Evolutionary conservation across 2,113 vertebrate species (phyloP), one percentile per base, ranked within the genome.

Genomic region (Redunca redunca): DNA sequence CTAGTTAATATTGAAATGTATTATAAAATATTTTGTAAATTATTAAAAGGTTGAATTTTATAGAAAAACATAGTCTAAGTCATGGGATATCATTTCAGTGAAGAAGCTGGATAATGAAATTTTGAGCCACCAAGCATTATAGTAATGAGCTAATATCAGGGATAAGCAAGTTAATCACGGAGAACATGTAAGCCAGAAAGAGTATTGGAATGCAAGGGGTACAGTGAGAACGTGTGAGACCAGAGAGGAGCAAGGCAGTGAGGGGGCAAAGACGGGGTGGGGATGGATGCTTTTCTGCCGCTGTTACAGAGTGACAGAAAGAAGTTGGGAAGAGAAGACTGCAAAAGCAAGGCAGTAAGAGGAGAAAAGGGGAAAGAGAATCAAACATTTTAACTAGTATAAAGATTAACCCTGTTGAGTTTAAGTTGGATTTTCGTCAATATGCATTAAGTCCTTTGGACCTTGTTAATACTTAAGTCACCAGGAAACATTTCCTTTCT

Each of bases 41-140:
- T 57, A 55, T 36, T 55, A 93, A 60, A 60, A 90, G 14, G 26
- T 5, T 80, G 90, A 87, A 87, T 97, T 93, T 96, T 95, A 58
- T 17, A 87, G 90, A 94, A 95, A 94, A 90, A 55, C 57, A 88
- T 36, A 82, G 83, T 94, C 33, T 77, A 60, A 89, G 67, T 95
- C 90, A 43, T 77, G 80, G 90, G 81, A 78, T 90, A 43, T 94
- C 88, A 82, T 97, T 97, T 97, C 55, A 36, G 95, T n/a, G 80
- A 92, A 46, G 53, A 92, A 43, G 36, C 26, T 90, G 48, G 48
- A 64, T 97, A 67, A 97, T 97, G 88, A 95, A 58, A 94, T 82
- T 88, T 36, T 43, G 78, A 71, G 93, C 64, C 90, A 81, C 52
- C 40, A 50, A 86, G 87, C 78, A 84, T 91, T 78, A 12, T 82